Conservation (phyloP, 2,113 vertebrate species). For the Ivindomyrus marchei region DNA sequence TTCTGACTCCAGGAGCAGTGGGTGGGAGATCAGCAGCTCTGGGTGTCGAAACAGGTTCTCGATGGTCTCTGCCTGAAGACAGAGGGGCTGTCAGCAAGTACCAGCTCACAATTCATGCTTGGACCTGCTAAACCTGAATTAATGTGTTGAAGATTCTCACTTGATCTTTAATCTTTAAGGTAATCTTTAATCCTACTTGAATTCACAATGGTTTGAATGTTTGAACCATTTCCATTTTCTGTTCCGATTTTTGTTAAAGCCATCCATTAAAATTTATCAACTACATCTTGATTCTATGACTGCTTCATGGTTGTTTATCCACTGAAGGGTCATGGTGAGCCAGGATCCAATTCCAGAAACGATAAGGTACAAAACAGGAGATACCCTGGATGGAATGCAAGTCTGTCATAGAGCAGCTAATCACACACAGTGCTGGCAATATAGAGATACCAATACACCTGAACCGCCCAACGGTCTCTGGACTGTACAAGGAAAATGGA, state of each 20-base stretch:
- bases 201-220: neutral
- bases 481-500: neutral
- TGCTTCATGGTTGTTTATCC: neutral
- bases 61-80: slow-evolving; percentile 72
- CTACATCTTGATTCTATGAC: neutral
- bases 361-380: neutral
- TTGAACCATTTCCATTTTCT: neutral
- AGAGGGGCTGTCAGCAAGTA: neutral
- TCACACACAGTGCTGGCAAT: neutral
- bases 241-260: neutral
- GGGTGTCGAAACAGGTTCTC: slow-evolving; percentile 73
- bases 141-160: neutral
- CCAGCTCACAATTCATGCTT: neutral
- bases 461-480: neutral
- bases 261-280: neutral
- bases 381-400: neutral
- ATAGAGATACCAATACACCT: neutral
- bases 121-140: neutral
- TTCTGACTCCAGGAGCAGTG: slow-evolving; percentile 74
- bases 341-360: neutral
- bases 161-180: neutral
- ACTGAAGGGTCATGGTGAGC: neutral
- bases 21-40: slow-evolving; percentile 61
- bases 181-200: neutral
- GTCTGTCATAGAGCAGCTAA: neutral